Evolutionary conservation across 2,888 invertebrate genomes (phyloP), one percentile per base, ranked within the genome.

Genomic region (Drosophila phalerata): DNA sequence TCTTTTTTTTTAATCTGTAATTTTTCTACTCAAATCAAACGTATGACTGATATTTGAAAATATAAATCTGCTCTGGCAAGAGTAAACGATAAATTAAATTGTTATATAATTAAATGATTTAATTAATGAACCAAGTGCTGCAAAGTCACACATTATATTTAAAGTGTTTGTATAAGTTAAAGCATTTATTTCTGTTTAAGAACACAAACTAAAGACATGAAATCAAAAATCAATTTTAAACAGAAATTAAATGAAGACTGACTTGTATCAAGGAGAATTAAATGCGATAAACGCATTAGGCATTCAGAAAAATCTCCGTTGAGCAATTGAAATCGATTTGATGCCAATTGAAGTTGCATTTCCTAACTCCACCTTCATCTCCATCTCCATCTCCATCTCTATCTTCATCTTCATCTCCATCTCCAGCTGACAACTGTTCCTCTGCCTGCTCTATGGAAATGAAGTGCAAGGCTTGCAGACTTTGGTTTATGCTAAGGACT

Each of bases 391-490:
- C n/a, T n/a, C n/a, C n/a, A n/a, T n/a, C n/a, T n/a, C n/a, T n/a
- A n/a, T n/a, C n/a, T n/a, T n/a, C n/a, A n/a, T n/a, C n/a, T n/a
- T n/a, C n/a, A n/a, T n/a, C n/a, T n/a, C n/a, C n/a, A n/a, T n/a
- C n/a, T n/a, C n/a, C 52, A 78, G 60, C 52, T 64, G 74, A 42
- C 78, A 78, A 63, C 63, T 69, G 69, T 40, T 67, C 40, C 25
- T 40, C 13, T 15, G 58, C 40, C 43, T 62, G 62, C 40, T 37
- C 70, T 78, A 78, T 76, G 76, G 69, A 79, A 78, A 78, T 76
- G 79, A 73, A 74, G 74, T 78, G 79, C 76, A 78, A 74, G 78
- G 64, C 64, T 76, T 52, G 62, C 69, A 73, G 63, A 53, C 49
- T 56, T 51, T 63, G 30, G 45, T 60, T 55, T 74, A 51, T 74